These are phyloP conservation scores for Trachymyrmex cornetzi DNA, from an alignment of 1,140 invertebrate genomes.

Conservation along the genomic window DNA sequence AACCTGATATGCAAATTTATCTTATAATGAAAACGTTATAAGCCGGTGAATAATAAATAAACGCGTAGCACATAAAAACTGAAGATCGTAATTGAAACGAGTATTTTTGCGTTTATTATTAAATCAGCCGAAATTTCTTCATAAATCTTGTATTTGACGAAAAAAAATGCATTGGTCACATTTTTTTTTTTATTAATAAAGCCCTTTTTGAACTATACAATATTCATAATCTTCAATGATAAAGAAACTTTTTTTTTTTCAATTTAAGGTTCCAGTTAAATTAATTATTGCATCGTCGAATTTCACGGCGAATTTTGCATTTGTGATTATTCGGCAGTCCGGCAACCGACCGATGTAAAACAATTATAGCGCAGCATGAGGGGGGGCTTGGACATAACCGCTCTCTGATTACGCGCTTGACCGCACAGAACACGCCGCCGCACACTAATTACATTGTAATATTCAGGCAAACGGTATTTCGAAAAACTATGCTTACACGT, in stretches of 20 bases:
- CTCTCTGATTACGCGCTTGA: constrained; percentile 44
- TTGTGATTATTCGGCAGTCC: constrained; percentile 20
- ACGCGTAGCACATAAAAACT: neutral
- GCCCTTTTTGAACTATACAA: too few relatives aligned
- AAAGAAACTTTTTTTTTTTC: neutral
- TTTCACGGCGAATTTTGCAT: constrained; percentile 46
- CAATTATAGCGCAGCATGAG: constrained; percentile 29
- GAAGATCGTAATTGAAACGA: constrained; percentile 12
- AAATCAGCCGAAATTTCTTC: neutral
- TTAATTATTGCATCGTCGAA: neutral
- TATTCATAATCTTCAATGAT: constrained; percentile 1
- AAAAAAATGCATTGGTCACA: neutral
- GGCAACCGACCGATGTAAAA: constrained; percentile 30
- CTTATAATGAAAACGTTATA: constrained; percentile 26
- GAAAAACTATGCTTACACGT: constrained; percentile 11
- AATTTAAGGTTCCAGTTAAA: neutral
- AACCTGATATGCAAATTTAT: constrained; percentile 8
- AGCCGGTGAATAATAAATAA: neutral
- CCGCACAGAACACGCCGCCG: neutral
- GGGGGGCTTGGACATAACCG: neutral
- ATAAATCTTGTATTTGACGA: neutral
- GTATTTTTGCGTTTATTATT: neutral
- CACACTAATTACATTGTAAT: constrained; percentile 47
- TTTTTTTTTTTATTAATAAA: neutral
- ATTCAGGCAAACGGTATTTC: constrained; percentile 47